phyloP scores from a whole-genome alignment of 2,113 vertebrate species.

The Puffinus mauretanicus region DNA sequence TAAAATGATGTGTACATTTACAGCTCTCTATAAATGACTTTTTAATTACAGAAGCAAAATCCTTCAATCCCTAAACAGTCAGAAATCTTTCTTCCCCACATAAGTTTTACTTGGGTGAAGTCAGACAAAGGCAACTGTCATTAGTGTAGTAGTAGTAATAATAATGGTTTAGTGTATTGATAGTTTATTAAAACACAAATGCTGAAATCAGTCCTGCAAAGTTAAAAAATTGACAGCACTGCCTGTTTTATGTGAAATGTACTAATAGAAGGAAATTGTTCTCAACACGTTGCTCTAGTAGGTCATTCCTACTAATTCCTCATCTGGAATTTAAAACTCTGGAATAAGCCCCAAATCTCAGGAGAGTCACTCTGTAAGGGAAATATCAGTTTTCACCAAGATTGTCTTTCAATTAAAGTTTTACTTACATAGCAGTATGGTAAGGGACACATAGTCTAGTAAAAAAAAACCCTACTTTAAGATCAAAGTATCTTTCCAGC shows the following conservation, averaged over 20 bases:
- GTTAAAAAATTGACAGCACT: background rate
- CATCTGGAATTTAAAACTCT: background rate
- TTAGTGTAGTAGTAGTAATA: background rate
- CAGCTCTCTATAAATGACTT: background rate
- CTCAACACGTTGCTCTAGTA: background rate
- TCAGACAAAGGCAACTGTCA: background rate
- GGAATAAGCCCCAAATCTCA: background rate
- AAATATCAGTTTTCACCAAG: slow-evolving; percentile 11
- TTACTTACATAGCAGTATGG: background rate
- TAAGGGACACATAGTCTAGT: background rate
- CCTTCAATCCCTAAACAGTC: background rate
- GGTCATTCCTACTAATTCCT: background rate
- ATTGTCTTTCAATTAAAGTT: background rate
- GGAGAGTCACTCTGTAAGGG: background rate
- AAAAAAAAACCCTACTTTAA: background rate
- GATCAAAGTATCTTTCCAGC: background rate
- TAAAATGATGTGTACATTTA: background rate
- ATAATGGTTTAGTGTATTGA: background rate
- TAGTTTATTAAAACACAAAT: background rate
- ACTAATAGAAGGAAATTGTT: background rate
- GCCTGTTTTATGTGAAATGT: background rate
- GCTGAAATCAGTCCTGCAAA: background rate
- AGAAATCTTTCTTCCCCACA: background rate
- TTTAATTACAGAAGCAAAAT: background rate
- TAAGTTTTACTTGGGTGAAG: background rate